Conservation (phyloP, 2,113 vertebrate species). For the Dipodomys ordii region DNA sequence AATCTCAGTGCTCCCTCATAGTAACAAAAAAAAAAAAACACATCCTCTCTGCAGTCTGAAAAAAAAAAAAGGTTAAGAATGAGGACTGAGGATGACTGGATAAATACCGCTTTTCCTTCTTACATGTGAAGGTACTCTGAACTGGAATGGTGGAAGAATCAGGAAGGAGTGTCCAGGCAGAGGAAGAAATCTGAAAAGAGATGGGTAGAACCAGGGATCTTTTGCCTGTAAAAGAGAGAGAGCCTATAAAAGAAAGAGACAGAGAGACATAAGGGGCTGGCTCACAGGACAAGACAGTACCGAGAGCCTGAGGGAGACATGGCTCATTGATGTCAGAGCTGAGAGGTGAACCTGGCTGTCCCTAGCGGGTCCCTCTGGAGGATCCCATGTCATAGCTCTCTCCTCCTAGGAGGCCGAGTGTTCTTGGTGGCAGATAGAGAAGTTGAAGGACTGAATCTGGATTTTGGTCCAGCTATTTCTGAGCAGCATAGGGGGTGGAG, state of each 20-base stretch:
- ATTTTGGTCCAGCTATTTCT: background rate
- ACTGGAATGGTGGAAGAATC: background rate
- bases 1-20: background rate
- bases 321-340: background rate
- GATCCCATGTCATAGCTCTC: rapidly evolving
- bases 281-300: background rate
- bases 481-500: background rate
- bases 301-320: background rate
- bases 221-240: background rate
- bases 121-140: background rate
- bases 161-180: background rate
- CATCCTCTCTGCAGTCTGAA: background rate
- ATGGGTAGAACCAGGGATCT: background rate
- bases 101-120: background rate
- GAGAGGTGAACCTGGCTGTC: background rate
- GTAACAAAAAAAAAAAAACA: background rate
- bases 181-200: background rate
- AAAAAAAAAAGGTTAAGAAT: background rate
- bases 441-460: background rate
- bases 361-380: background rate
- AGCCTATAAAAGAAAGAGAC: too few relatives aligned
- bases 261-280: background rate
- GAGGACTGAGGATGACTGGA: background rate
- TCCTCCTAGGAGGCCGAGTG: background rate
- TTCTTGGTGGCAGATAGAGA: background rate